A percentile compares a stretch with the other conserved stretches of the same genome.
These are phyloP conservation scores for Phenacoccus solenopsis DNA, from an alignment of 1,140 invertebrate genomes.

Conservation along the genomic window DNA sequence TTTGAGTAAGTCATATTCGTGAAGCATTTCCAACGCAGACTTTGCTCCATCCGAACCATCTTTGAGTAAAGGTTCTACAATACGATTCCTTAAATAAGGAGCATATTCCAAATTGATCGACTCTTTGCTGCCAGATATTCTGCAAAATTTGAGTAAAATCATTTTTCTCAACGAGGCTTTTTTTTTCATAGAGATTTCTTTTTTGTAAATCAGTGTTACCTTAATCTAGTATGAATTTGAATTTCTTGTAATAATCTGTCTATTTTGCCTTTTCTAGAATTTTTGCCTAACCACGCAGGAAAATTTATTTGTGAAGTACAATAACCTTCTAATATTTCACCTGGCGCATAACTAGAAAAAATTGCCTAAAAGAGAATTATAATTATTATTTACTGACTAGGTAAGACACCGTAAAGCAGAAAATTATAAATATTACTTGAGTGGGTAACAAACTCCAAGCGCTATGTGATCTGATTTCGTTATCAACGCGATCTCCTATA, in stretches of 20 bases:
- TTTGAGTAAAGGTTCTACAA: conserved; percentile 57
- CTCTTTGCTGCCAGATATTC: conserved; percentile 60
- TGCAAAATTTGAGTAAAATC: conserved; percentile 31
- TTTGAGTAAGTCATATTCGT: conserved; percentile 68
- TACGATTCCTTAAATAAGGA: conserved; percentile 50
- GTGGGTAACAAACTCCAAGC: conserved; percentile 83
- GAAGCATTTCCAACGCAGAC: conserved; percentile 60
- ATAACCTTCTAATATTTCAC: conserved; percentile 66
- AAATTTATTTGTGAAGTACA: conserved; percentile 70
- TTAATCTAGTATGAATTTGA: conserved; percentile 62
- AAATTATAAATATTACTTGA: conserved; percentile 43
- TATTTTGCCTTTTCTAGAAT: conserved; percentile 72
- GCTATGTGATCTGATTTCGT: conserved; percentile 56
- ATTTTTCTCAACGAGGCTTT: too few relatives aligned
- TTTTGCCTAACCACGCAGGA: conserved; percentile 90
- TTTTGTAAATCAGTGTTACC: conserved; percentile 39
- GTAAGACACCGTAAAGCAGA: background rate
- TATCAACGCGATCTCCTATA: conserved; percentile 73
- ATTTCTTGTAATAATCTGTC: conserved; percentile 71
- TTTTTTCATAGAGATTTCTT: too few relatives aligned
- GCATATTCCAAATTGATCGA: conserved; percentile 75
- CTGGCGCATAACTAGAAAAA: conserved; percentile 82
- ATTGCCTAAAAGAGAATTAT: conserved; percentile 49
- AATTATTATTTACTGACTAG: conserved; percentile 20
- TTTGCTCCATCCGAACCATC: conserved; percentile 57